A percentile compares a stretch with the other conserved stretches of the same genome.
These are phyloP conservation scores for Setophaga coronata DNA, from an alignment of 2,113 vertebrate species.

Conservation along the genomic window DNA sequence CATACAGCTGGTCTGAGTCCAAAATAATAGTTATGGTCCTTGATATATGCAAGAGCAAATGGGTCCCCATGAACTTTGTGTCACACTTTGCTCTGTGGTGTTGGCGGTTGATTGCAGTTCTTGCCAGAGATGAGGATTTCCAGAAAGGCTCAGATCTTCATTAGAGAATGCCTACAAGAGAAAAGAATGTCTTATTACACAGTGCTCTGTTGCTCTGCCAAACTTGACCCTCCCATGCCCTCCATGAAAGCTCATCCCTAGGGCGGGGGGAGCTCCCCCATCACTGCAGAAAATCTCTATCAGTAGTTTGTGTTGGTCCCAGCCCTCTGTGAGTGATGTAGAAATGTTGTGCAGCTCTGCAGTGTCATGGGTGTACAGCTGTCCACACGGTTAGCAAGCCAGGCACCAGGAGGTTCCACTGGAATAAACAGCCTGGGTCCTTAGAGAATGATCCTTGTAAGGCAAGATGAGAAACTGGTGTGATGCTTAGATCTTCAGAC, in stretches of 20 bases:
- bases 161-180: not conserved
- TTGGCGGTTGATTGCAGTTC: not conserved
- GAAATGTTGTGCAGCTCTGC: not conserved
- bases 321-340: rapidly evolving
- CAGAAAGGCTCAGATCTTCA: not conserved
- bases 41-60: not conserved
- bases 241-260: not conserved
- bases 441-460: rapidly evolving
- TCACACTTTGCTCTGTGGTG: not conserved
- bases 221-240: not conserved
- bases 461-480: not conserved
- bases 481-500: not conserved
- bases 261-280: not conserved
- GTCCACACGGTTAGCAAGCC: not conserved
- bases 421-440: not conserved
- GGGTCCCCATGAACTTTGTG: not conserved
- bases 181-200: not conserved
- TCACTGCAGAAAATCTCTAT: not conserved
- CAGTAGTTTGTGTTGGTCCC: not conserved
- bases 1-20: not conserved
- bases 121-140: not conserved
- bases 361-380: not conserved
- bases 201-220: not conserved
- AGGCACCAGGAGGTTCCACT: not conserved
- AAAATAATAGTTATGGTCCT: not conserved